A percentile compares a stretch with the other conserved stretches of the same genome.
Evolutionary conservation across 2,797 vertebrate genomes (phyloP).

Genomic region (Lycodopsis pacificus): DNA sequence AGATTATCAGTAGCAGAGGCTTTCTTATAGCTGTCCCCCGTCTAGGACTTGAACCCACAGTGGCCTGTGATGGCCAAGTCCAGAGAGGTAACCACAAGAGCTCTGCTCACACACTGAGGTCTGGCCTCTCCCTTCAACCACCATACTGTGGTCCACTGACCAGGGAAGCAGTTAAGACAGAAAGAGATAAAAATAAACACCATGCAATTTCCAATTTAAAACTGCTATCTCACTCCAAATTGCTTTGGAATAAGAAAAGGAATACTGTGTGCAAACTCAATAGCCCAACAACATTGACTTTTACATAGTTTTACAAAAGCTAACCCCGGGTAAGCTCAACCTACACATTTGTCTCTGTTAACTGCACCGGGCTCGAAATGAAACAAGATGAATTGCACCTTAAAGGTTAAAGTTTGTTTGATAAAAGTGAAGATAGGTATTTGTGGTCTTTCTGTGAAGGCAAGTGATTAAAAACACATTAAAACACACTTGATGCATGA

Average conservation of each 20-base stretch:
- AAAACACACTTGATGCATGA: constrained; percentile 59
- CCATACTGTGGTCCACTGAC: constrained; percentile 83
- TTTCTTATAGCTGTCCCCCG: constrained; percentile 63
- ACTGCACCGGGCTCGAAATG: not conserved
- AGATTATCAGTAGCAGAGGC: constrained; percentile 67
- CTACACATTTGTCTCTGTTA: constrained; percentile 15
- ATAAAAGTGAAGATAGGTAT: constrained; percentile 44
- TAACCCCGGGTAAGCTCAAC: not conserved
- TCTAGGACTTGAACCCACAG: constrained; percentile 79
- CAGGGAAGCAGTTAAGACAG: constrained; percentile 75
- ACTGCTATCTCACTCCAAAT: constrained; percentile 72
- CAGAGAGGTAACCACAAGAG: constrained; percentile 74
- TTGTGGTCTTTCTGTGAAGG: constrained; percentile 52
- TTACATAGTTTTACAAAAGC: constrained; percentile 4
- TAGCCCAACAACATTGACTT: not conserved
- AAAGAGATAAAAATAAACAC: constrained; percentile 85
- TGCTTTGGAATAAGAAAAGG: constrained; percentile 53
- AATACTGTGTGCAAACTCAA: constrained; percentile 13
- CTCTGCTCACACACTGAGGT: constrained; percentile 79
- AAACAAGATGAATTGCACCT: constrained; percentile 20
- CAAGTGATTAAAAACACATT: constrained; percentile 64
- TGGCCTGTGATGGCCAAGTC: constrained; percentile 78
- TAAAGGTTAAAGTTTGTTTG: constrained; percentile 29
- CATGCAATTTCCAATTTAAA: constrained; percentile 79
- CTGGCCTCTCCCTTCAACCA: constrained; percentile 85